Evolutionary conservation across 2,113 vertebrate species (phyloP), one percentile per base, ranked within the genome.

Genomic region (Smithornis capensis): DNA sequence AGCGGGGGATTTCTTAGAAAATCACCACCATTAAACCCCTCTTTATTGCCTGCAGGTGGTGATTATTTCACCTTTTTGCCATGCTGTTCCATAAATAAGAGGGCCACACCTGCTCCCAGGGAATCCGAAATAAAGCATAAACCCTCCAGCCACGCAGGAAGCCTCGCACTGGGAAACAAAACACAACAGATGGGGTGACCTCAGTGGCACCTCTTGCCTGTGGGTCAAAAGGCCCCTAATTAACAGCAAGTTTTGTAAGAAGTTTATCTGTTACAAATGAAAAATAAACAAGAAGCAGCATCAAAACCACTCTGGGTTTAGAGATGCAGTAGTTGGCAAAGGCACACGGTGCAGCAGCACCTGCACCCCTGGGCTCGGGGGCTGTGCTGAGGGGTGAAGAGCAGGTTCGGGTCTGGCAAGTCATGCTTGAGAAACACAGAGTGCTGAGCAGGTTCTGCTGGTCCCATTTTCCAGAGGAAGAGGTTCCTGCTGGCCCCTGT

Each of bases 51-150:
- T 68, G 56, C 79, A 90, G 76, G 47, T 33, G 38, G 52, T 4
- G n/a, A 78, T 64, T 70, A 71, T 82, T 94, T 86, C 53, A 84
- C 35, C 83, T 76, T 90, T 74, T 44, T 52, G 44, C 68, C 7
- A 0, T 2, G 29, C 70, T n/a, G 75, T 59, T 79, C 45, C n/a
- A 15, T 44, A 94, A 91, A 56, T 19, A 60, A 28, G 65, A 78
- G 31, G 50, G 70, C 37, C 63, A 91, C 19, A 2, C 79, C 77
- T 73, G 59, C 42, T 92, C n/a, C 64, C 75, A 67, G 27, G 38
- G n/a, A 83, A 93, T 29, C 47, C 3, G 3, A 55, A 91, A 76
- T 57, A 40, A 49, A 82, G 78, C 52, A 53, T 11, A 35, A 86
- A 90, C 91, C 70, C 94, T 75, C 27, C 55, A 74, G 59, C 37